Percentiles rank a stretch among this genome's conserved stretches.
Conservation (phyloP, 92 coral and sea anemone genomes). For the Phenganax stokvisi region DNA sequence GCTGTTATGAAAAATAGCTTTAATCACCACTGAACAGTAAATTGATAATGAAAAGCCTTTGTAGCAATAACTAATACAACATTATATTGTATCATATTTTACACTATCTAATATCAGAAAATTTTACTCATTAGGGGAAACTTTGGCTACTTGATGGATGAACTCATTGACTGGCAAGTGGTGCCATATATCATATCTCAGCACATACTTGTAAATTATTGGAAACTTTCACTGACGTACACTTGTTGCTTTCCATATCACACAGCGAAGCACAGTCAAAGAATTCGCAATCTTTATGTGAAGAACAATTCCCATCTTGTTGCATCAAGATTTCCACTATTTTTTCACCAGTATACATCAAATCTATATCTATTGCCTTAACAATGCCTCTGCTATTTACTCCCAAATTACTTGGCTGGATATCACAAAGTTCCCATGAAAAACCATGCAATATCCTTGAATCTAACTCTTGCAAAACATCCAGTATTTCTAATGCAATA, state of each 20-base stretch:
- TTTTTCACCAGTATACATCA: constrained; percentile 57
- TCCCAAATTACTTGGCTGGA: constrained; percentile 91
- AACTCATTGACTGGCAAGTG: too few relatives aligned
- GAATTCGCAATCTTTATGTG: constrained; percentile 65
- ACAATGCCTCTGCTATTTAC: constrained; percentile 52
- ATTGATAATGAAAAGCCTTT: not conserved
- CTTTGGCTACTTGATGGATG: too few relatives aligned
- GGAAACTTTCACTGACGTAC: constrained; percentile 53
- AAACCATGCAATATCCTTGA: constrained; percentile 55
- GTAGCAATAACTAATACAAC: not conserved
- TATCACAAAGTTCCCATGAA: constrained; percentile 72
- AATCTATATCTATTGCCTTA: constrained; percentile 69
- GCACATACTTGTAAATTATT: constrained; percentile 70
- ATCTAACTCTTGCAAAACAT: constrained; percentile 50
- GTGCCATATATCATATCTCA: too few relatives aligned
- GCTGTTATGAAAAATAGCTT: too few relatives aligned
- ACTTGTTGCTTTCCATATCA: constrained; percentile 46
- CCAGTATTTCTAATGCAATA: constrained; percentile 57
- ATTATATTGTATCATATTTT: not conserved
- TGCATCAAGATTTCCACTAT: constrained; percentile 61
- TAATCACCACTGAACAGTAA: too few relatives aligned
- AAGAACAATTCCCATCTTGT: constrained; percentile 52
- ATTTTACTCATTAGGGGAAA: not conserved
- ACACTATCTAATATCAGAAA: not conserved
- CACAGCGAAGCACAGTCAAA: constrained; percentile 82